Base-by-base conservation (phyloP, 2,888 invertebrate species). In the Nineta flava region DNA sequence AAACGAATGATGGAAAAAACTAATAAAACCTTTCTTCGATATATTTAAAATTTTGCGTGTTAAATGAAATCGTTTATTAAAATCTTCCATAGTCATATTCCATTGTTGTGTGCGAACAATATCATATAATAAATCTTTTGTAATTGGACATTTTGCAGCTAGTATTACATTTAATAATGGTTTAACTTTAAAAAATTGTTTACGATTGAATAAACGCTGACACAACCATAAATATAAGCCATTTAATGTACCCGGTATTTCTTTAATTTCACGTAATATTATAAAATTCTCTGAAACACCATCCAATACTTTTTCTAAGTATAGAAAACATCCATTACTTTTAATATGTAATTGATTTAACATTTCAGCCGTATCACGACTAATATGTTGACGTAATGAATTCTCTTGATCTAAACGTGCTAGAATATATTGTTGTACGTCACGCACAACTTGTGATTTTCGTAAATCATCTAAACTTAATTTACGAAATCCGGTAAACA, bases 201-300 rank as follows among this genome's bases (percentile, higher is more conserved):
- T 79, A 51, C 88, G 79, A 54, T 87, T 88, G 63, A 96, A 94
- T 21, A 95, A 74, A 47, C 94, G 75, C 65, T 96, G 94, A 58
- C 93, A 93, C 54, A 96, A 74, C 87, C 95, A 96, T 55, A 96
- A 71, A 61, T 94, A 96, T 16, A 96, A 73, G 0, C 96, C 96
- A 63, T 95, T 95, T 19, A 96, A 69, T 0, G 95, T 96, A 7
- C 94, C 92, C 0, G 96, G 95, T 47, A 96, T 96, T 61, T 95
- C 87, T 19, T 87, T 76, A 17, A 96, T 90, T 62, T 93, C 90
- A 0, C 94, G 75, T 32, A 95, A 70, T 9, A 90, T 88, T 56
- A 96, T 91, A 62, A 92, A 94, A 50, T 85, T 91, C 59, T 94
- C 92, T 0, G 88, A 87, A 1, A 95, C 91, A 0, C 94, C 94